Base-by-base conservation (phyloP, 1,140 invertebrate species). In the Diorhabda carinulata region DNA sequence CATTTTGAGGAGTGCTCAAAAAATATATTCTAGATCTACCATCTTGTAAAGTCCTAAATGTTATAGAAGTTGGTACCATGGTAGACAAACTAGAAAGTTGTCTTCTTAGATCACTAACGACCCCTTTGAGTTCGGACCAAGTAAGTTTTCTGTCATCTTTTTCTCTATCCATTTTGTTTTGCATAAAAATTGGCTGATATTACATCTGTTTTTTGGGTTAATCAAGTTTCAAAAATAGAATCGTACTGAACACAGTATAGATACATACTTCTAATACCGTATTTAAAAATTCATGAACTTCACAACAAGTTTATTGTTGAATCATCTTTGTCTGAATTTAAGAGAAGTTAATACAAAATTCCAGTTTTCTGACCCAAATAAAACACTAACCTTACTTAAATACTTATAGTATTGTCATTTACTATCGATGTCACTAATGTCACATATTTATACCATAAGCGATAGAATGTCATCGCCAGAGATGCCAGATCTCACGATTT, bases 11-110 rank as follows among this genome's bases (percentile, higher is more conserved):
- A 8, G 91, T 91, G 71, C 93, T 91, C 10, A 98, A 84, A 81
- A 97, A 97, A 83, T 97, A 98, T 75, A 97, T 90, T 77, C 94
- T 87, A 56, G 86, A 90, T 67, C 89, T 87, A 61, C 91, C 91
- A 82, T 92, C 91, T 43, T 87, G 86, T 43, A 93, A 82, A 66
- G 86, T 87, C 60, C 93, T 84, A 82, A 97, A 96, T 10, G 90
- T 88, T 74, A 95, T 89, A 44, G 89, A 88, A 69, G 89, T 90
- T 7, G 93, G 93, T 25, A 93, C 87, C 82, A 90, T 89, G 1
- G 88, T 88, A 0, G 90, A 92, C 64, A 94, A 83, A 59, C 87
- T 87, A 2, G 91, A 91, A 42, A 95, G 78, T 74, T 91, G 88
- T 69, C 91, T 88, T 3, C 94, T 84, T 66, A 96, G 85, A 73